These are phyloP conservation scores for Amblyjoppa proteus DNA, from an alignment of 2,888 invertebrate species.

Conservation along the genomic window DNA sequence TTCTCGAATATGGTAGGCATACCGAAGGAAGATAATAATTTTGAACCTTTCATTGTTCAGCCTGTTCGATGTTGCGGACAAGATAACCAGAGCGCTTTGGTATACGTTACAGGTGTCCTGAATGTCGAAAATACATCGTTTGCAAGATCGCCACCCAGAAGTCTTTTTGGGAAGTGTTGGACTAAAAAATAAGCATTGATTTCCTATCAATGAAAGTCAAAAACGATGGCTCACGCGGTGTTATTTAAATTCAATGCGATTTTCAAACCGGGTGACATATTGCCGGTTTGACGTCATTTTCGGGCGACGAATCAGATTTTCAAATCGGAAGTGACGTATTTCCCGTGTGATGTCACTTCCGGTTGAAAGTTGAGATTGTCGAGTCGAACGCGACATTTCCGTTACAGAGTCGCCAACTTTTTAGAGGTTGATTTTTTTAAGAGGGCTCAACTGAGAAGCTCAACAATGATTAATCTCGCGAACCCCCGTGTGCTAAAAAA, in stretches of 20 bases:
- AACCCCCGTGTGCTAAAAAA: conserved; percentile 45
- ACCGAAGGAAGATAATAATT: conserved; percentile 67
- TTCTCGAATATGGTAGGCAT: conserved; percentile 28
- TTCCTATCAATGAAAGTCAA: not conserved
- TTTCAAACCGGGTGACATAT: too few relatives aligned
- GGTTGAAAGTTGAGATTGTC: too few relatives aligned
- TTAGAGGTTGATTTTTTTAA: not conserved
- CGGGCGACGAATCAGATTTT: too few relatives aligned
- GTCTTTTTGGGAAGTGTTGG: not conserved
- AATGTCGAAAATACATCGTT: not conserved
- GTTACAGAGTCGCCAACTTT: not conserved
- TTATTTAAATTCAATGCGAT: not conserved
- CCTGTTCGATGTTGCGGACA: conserved; percentile 22
- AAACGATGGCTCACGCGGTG: not conserved
- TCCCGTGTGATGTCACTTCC: too few relatives aligned
- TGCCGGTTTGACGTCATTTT: too few relatives aligned
- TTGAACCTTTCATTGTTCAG: conserved; percentile 66
- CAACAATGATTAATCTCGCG: conserved; percentile 27
- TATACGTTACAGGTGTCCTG: conserved; percentile 28
- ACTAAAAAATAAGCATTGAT: not conserved
- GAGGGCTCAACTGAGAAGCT: not conserved
- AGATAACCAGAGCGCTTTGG: conserved; percentile 6
- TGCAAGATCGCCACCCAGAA: conserved; percentile 15
- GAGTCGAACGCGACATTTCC: not conserved
- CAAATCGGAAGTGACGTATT: too few relatives aligned